A percentile compares a stretch with the other conserved stretches of the same genome.
Evolutionary conservation across 2,797 vertebrate genomes (phyloP).

Genomic region (Benthosema pterotum): DNA sequence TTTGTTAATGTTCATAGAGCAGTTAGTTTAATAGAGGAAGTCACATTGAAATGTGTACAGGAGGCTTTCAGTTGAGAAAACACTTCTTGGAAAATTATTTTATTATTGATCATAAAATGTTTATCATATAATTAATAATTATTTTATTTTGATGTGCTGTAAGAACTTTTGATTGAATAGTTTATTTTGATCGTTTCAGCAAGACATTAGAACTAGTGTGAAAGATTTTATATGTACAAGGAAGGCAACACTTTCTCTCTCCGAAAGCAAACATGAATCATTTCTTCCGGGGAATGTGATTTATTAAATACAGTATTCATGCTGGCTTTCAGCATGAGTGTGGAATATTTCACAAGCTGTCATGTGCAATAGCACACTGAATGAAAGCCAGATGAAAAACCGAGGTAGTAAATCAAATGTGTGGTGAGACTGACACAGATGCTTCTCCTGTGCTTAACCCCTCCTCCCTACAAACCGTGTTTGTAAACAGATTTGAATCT

Average conservation of each 20-base stretch:
- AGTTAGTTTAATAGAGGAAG: conserved; percentile 48
- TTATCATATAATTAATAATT: too few species aligned
- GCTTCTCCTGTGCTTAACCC: not conserved
- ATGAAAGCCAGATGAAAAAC: not conserved
- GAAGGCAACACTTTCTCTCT: not conserved
- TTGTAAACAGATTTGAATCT: too few species aligned
- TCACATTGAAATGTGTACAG: conserved; percentile 17
- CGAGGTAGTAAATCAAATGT: not conserved
- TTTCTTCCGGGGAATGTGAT: not conserved
- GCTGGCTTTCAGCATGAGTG: not conserved
- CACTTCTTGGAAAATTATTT: conserved; percentile 30
- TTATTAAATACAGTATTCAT: not conserved
- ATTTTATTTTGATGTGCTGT: not conserved
- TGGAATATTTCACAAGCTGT: not conserved
- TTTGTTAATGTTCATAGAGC: conserved; percentile 18
- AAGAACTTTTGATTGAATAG: conserved; percentile 25
- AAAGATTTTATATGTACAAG: not conserved
- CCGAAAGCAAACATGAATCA: not conserved
- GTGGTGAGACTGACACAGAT: not conserved
- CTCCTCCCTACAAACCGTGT: too few species aligned
- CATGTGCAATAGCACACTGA: not conserved
- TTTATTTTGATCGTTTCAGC: too few species aligned
- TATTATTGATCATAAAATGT: too few species aligned
- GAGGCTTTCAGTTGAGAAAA: conserved; percentile 12
- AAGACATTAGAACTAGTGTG: conserved; percentile 19